Evolutionary conservation across 2,113 vertebrate species (phyloP), one percentile per base, ranked within the genome.

Genomic region (Chelonoidis abingdonii): DNA sequence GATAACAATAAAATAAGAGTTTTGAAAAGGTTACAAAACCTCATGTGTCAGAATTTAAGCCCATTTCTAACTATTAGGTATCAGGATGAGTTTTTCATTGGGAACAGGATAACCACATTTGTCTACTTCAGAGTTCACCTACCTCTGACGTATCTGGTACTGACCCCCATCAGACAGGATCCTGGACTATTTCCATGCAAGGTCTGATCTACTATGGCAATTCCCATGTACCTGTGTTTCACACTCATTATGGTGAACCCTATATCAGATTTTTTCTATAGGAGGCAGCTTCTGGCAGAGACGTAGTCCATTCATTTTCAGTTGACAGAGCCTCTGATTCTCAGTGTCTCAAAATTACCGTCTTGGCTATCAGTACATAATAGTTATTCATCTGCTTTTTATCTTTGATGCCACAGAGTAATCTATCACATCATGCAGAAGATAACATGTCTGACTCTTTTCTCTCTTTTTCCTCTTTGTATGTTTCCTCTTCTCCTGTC

Each of bases 401-500:
- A 76, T 38, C 93, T 93, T 78, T 93, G 78, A 89, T 92, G 80
- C 78, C 83, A 80, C 94, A 86, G 91, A 93, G 54, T 90, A 89
- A 83, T 84, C 94, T 94, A 95, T 97, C 93, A 47, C 78, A 50
- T 88, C 52, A 3, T 57, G 62, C 56, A 52, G 49, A 44, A 93
- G 84, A 95, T 92, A 91, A 91, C 83, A 88, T 96, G 96, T 95
- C 95, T 95, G 95, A 85, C 90, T 0, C 2, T 93, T 83, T 84
- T 96, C 92, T 69, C 16, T 69, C 62, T 69, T 69, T 69, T 4
- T 3, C 29, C 6, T 62, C 29, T 14, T 62, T 62, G 29, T 31
- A 14, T 62, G 6, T 62, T 62, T 62, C 59, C 31, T 62, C 59
- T 35, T 72, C 88, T 1, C 3, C 14, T 92, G 27, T 90, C 91